Conservation (phyloP, 2,113 vertebrate genomes). For the Vulpes vulpes region DNA sequence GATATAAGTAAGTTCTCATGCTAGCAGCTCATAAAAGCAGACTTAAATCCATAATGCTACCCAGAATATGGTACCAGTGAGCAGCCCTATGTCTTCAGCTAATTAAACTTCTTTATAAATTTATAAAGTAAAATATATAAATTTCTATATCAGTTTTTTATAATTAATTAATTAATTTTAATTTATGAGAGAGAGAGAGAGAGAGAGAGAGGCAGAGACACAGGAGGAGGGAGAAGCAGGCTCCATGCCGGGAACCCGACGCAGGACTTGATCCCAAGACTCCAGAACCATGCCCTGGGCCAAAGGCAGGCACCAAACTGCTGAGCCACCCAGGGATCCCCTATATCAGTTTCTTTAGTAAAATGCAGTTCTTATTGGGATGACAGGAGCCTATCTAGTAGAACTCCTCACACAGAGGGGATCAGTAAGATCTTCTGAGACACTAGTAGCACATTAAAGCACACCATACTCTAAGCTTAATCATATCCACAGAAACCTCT, state of each 20-base stretch:
- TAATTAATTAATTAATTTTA: too few species aligned
- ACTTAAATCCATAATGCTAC: background rate
- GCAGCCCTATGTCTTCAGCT: background rate
- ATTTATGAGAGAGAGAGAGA: too few species aligned
- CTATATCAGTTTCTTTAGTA: background rate
- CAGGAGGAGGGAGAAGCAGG: too few species aligned
- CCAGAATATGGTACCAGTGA: background rate
- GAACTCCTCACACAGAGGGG: background rate
- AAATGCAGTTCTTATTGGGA: background rate
- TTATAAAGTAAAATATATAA: too few species aligned
- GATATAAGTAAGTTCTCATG: background rate
- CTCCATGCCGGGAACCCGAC: too few species aligned
- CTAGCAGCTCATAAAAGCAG: background rate
- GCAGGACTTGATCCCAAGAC: too few species aligned
- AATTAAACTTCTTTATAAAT: background rate
- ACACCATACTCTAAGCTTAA: background rate
- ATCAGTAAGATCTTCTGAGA: background rate
- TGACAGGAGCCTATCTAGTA: background rate
- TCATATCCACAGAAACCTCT: background rate
- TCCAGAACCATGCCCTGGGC: too few species aligned
- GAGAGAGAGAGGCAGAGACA: too few species aligned
- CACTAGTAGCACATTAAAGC: background rate
- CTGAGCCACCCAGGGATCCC: too few species aligned
- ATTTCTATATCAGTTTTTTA: too few species aligned
- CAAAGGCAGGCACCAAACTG: too few species aligned